Evolutionary conservation across 2,113 vertebrate species (phyloP).

Genomic region (Microtus oregoni): DNA sequence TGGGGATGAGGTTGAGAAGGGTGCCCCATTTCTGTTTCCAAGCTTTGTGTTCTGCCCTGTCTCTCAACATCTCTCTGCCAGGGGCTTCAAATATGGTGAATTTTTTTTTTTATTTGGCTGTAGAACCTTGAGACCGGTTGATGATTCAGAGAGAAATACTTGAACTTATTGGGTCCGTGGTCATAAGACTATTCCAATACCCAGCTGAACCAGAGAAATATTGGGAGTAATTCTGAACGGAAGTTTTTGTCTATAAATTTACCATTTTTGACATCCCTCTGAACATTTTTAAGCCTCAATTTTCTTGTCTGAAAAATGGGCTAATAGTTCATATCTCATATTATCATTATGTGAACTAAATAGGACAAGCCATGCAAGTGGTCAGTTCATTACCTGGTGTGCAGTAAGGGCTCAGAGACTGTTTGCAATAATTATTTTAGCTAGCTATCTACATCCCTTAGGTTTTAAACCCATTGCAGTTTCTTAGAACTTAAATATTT

Average conservation of each 20-base stretch:
- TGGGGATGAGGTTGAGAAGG: too few relatives aligned
- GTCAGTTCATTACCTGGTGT: neutral
- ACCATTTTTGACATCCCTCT: neutral
- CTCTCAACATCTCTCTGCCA: too few relatives aligned
- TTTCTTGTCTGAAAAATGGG: neutral
- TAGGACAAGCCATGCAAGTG: neutral
- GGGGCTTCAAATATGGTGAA: too few relatives aligned
- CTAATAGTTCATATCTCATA: neutral
- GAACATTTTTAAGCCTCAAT: neutral
- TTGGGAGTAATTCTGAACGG: neutral
- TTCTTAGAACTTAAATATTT: neutral
- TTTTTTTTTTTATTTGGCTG: too few relatives aligned
- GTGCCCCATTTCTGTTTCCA: too few relatives aligned
- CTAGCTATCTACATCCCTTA: neutral
- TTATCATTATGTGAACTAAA: neutral
- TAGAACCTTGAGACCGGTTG: too few relatives aligned
- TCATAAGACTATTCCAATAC: too few relatives aligned
- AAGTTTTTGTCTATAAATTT: neutral
- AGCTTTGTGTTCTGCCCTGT: too few relatives aligned
- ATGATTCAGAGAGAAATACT: too few relatives aligned
- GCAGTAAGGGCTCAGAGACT: neutral
- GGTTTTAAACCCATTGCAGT: neutral
- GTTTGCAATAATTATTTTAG: neutral
- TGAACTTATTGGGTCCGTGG: too few relatives aligned
- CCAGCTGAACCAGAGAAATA: neutral